A percentile compares a stretch with the other conserved stretches of the same genome.
Evolutionary conservation across 2,888 invertebrate species (phyloP).

Genomic region (Luffia ferchaultella): DNA sequence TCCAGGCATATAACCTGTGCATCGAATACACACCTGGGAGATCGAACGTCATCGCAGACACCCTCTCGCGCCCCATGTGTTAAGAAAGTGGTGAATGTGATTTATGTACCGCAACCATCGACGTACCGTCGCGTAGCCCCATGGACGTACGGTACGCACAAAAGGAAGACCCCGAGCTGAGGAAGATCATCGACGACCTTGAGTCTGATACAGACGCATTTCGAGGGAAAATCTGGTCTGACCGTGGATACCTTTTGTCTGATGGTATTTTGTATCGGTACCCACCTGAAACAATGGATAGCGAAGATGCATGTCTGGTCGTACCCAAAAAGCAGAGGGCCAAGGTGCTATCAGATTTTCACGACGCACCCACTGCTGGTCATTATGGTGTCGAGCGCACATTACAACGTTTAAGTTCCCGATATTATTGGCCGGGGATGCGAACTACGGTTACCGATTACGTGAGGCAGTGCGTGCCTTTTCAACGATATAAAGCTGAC

Average conservation of each 20-base stretch:
- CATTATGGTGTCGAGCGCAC: background rate
- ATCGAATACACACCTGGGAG: conserved; percentile 27
- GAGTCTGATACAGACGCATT: conserved; percentile 12
- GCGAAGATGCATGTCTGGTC: background rate
- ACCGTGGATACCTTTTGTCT: conserved; percentile 8
- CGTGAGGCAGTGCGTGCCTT: background rate
- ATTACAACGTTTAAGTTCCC: background rate
- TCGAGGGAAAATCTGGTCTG: conserved; percentile 11
- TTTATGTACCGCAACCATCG: conserved; percentile 1
- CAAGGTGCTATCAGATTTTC: background rate
- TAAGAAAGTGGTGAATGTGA: conserved; percentile 8
- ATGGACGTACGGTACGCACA: conserved; percentile 3
- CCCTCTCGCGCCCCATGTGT: conserved; percentile 21
- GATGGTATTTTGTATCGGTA: conserved; percentile 13
- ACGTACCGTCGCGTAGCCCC: conserved; percentile 3
- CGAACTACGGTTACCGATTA: conserved; percentile 4
- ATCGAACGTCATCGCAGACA: conserved; percentile 28
- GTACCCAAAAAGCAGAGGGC: background rate
- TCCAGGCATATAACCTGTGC: conserved; percentile 27
- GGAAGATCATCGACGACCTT: conserved; percentile 12
- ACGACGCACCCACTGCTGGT: background rate
- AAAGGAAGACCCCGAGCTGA: conserved; percentile 8
- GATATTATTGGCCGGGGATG: conserved; percentile 3
- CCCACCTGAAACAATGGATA: conserved; percentile 2
- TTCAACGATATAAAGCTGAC: background rate